Evolutionary conservation across 2,888 invertebrate species (phyloP), one percentile per base, ranked within the genome.

Genomic region (Ctena decussata): DNA sequence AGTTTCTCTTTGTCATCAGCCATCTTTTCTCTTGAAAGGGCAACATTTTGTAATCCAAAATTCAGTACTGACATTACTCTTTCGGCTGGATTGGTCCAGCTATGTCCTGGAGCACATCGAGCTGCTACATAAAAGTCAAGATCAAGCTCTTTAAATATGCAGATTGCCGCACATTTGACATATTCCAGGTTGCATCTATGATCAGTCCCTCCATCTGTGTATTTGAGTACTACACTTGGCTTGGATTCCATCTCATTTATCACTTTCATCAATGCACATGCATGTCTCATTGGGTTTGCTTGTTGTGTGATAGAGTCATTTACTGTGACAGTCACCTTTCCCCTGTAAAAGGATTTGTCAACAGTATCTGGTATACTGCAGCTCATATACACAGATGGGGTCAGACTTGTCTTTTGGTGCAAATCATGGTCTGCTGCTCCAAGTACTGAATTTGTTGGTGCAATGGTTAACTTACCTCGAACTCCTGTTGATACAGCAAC

Each of bases 181-280:
- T 30, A n/a, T 37, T 86, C 84, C 8, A 88, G 57, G 12, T 21
- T 84, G 53, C 82, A 81, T 8, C 84, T 2, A 24, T 90, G 84
- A 72, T 90, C 86, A n/a, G 78, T 82, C 18, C 86, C 87, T 44
- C 89, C 89, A 86, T 90, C 87, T 39, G 77, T 84, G 32, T 75
- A 89, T 41, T 76, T 84, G 37, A 80, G 53, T 1, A 87, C 18
- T 0, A 87, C 78, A 60, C 37, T n/a, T 18, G 57, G 70, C 32
- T 44, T 30, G 8, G 21, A 8, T 46, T 73, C 44, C 32, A 46
- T 6, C n/a, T 73, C 15, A 5, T 24, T 24, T 8, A 77, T 69
- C 44, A 44, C 37, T 46, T 37, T 49, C 3, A 32, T 11, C 39
- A 60, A 27, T 18, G 70, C 77, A 24, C 12, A 76, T 39, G 80